Evolutionary conservation across 2,113 vertebrate species (phyloP), one percentile per base, ranked within the genome.

Genomic region (Takifugu flavidus): DNA sequence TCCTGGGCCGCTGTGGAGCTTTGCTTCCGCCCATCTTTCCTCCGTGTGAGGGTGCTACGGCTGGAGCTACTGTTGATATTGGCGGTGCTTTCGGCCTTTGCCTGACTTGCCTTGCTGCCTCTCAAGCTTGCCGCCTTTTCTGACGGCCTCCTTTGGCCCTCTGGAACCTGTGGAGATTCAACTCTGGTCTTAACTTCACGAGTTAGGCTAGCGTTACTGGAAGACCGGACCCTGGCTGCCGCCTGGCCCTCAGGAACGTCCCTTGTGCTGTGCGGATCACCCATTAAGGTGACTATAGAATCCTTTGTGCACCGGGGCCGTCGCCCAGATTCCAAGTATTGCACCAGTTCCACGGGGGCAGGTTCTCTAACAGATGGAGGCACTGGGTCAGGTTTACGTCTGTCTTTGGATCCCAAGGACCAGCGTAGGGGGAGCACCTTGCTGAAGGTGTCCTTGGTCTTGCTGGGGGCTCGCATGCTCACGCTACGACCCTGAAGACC

Each of bases 281-380:
- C 84, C 88, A 92, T 75, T 25, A 92, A 78, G 0, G 73, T 71
- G 0, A 69, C 73, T 44, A 60, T 90, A 6, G 93, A 85, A 50
- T 92, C 92, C 39, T 90, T 94, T 1, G 93, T 94, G 79, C 92
- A 92, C 2, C 91, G 92, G 0, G 95, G 93, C 15, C 95, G 88
- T 1, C 93, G 89, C 8, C 94, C 93, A 2, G 95, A 96, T 59
- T 98, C 94, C 70, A 95, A 73, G 83, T 95, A 96, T 46, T 96
- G 91, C 4, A 96, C 93, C 42, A 97, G 80, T 71, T 93, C 93
- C 0, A 80, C 90, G 0, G 92, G 80, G 14, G 56, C 65, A 1
- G 78, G 61, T 15, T 82, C 74, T 13, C 68, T 54, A 0, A 52
- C 54, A 10, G 27, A 13, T 5, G 85, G 15, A 81, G 88, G 67